Evolutionary conservation across 2,113 vertebrate genomes (phyloP).

Genomic region (Picathartes gymnocephalus): DNA sequence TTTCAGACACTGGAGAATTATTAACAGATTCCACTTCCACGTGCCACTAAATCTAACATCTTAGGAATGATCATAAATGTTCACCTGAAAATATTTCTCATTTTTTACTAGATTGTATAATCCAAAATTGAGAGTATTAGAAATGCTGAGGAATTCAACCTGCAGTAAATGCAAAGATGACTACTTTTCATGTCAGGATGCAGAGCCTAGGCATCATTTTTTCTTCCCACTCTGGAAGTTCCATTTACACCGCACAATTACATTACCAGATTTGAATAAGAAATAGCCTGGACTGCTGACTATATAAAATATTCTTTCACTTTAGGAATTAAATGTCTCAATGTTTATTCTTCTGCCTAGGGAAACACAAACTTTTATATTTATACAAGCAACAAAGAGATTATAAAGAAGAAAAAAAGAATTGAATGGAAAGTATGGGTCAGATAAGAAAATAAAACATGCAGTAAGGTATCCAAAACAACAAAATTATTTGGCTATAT

Average conservation of each 20-base stretch:
- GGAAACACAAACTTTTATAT: neutral
- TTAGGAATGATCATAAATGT: neutral
- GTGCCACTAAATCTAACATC: neutral
- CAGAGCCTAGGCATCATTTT: neutral
- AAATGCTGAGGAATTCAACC: neutral
- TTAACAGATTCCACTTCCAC: neutral
- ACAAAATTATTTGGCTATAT: neutral
- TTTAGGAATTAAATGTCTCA: neutral
- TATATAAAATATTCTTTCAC: neutral
- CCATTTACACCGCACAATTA: neutral
- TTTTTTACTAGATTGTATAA: neutral
- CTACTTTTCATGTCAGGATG: neutral
- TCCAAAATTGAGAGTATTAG: neutral
- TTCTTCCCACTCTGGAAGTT: neutral
- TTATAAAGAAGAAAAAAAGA: neutral
- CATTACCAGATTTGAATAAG: neutral
- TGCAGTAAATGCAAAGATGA: neutral
- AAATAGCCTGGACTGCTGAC: neutral
- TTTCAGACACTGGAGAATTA: neutral
- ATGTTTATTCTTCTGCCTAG: neutral
- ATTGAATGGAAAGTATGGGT: neutral
- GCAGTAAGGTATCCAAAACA: neutral
- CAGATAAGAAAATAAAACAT: neutral
- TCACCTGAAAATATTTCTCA: neutral
- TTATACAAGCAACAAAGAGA: neutral